Percentiles rank a stretch among this genome's conserved stretches.
phyloP scores from a whole-genome alignment of 1,140 invertebrate genomes.

The Listronotus oregonensis region DNA sequence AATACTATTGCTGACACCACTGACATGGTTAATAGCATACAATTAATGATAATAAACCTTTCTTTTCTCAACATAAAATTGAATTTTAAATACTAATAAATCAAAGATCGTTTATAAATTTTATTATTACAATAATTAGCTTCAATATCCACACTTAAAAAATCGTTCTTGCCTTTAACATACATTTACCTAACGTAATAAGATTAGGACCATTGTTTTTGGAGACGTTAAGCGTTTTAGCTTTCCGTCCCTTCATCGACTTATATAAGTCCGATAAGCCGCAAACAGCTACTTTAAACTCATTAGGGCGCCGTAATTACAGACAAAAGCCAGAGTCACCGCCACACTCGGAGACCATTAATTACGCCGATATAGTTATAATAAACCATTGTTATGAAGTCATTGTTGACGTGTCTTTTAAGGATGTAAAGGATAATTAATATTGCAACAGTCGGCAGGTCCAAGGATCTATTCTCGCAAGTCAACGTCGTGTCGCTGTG shows the following conservation, averaged over 20 bases:
- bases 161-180: too few relatives aligned
- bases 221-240: conserved; percentile 14
- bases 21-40: too few relatives aligned
- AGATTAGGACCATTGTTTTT: conserved; percentile 18
- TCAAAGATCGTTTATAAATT: too few relatives aligned
- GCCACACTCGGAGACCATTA: conserved; percentile 52
- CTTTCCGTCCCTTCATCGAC: conserved; percentile 1
- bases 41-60: too few relatives aligned
- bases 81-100: too few relatives aligned
- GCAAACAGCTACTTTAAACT: conserved; percentile 48
- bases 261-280: conserved; percentile 31
- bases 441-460: conserved; percentile 42
- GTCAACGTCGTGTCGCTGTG: conserved; percentile 16
- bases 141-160: too few relatives aligned
- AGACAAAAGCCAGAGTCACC: conserved; percentile 52
- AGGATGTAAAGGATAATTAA: conserved; percentile 54
- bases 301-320: conserved; percentile 52
- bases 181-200: conserved; percentile 19
- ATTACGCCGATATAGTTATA: conserved; percentile 53
- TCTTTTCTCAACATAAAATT: too few relatives aligned
- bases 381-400: conserved; percentile 53
- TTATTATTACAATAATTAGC: too few relatives aligned
- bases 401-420: conserved; percentile 52
- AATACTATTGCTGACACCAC: too few relatives aligned
- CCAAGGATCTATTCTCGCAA: conserved; percentile 32